Evolutionary conservation across 2,888 invertebrate genomes (phyloP).

Genomic region (Synanthedon andrenaeformis): DNA sequence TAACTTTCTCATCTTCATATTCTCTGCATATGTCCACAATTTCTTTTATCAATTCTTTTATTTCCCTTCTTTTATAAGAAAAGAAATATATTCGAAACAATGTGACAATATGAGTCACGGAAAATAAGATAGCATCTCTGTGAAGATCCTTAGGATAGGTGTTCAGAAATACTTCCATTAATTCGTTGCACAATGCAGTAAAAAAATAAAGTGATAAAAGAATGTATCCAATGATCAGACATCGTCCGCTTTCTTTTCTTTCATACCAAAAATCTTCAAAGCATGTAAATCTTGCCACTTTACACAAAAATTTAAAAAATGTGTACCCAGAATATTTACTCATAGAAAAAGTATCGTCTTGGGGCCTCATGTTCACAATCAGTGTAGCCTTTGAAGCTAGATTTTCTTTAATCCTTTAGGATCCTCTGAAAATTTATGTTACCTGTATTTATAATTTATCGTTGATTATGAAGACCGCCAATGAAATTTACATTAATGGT

Average conservation of each 20-base stretch:
- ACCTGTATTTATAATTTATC: too few relatives aligned
- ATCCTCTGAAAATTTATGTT: too few relatives aligned
- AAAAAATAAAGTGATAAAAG: background rate
- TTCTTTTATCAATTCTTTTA: background rate
- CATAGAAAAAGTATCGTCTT: background rate
- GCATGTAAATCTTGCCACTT: background rate
- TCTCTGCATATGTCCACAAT: background rate
- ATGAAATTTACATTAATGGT: too few relatives aligned
- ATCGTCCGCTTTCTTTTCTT: background rate
- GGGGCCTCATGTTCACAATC: too few relatives aligned
- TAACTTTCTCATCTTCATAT: background rate
- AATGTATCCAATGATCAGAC: background rate
- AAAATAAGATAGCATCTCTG: background rate
- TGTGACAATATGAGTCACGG: background rate
- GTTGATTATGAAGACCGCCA: too few relatives aligned
- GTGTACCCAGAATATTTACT: background rate
- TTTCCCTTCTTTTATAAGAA: background rate
- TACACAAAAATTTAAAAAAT: background rate
- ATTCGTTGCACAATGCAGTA: background rate
- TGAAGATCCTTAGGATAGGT: background rate
- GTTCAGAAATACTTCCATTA: background rate
- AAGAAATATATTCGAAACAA: background rate
- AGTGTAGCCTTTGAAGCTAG: too few relatives aligned
- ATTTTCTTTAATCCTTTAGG: too few relatives aligned
- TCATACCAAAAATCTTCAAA: background rate